Conservation (phyloP, 2,888 invertebrate species). For the Eubasilissa splendida region DNA sequence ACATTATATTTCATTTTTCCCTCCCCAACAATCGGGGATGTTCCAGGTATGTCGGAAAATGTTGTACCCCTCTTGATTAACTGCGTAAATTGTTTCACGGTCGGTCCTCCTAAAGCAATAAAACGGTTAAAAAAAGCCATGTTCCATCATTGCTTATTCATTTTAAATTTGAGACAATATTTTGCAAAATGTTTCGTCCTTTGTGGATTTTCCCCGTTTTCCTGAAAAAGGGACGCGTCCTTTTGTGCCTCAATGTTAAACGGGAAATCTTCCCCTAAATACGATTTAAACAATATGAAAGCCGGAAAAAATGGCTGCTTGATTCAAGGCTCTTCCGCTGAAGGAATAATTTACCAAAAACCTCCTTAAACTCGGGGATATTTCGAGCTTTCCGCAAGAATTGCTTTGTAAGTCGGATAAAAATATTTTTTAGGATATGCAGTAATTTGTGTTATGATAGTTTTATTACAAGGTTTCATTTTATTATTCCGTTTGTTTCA, state of each 20-base stretch:
- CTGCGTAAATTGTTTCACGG: no score
- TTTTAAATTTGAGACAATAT: no score
- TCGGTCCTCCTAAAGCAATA: no score
- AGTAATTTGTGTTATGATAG: neutral
- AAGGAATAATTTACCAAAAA: constrained; percentile 7
- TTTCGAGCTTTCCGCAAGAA: constrained; percentile 11
- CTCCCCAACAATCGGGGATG: no score
- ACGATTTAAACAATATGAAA: constrained; percentile 14
- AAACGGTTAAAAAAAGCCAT: no score
- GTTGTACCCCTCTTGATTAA: no score
- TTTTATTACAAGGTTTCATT: no score
- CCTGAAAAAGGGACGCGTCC: neutral
- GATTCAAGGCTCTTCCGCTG: constrained; percentile 4
- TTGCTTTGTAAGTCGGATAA: constrained; percentile 1
- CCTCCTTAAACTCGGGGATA: constrained; percentile 2
- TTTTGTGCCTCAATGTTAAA: neutral
- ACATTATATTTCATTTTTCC: no score
- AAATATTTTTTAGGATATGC: neutral
- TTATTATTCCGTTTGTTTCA: no score
- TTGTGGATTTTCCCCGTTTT: neutral
- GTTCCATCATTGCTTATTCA: no score
- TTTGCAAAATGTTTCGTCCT: no score
- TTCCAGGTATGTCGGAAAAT: no score
- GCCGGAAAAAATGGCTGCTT: neutral
- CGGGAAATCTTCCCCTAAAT: constrained; percentile 3